Evolutionary conservation across 2,113 vertebrate species (phyloP).

Genomic region (Phyllopteryx taeniolatus): DNA sequence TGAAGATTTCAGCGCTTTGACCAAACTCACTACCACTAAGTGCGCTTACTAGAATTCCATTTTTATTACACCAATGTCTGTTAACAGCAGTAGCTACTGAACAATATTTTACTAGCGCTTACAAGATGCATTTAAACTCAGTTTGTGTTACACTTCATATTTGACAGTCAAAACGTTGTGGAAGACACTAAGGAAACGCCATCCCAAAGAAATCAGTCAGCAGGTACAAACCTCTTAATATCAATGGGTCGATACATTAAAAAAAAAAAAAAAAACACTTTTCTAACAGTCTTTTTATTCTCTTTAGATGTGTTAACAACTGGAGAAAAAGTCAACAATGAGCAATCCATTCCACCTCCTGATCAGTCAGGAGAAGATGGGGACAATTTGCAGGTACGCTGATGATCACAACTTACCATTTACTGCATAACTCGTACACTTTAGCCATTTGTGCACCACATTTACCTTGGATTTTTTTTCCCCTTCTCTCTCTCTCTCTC

Average conservation of each 20-base stretch:
- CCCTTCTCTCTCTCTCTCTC: too few relatives aligned
- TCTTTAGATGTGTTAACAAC: conserved; percentile 32
- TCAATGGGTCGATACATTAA: not conserved
- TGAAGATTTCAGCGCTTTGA: too few relatives aligned
- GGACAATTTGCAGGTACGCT: conserved; percentile 49
- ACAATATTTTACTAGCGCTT: not conserved
- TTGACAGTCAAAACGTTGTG: conserved; percentile 51
- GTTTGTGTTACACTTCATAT: conserved; percentile 7
- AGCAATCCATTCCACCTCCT: conserved; percentile 8
- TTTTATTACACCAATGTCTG: not conserved
- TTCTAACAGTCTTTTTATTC: not conserved
- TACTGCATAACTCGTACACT: not conserved
- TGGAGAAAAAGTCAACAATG: not conserved
- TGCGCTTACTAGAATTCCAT: too few relatives aligned
- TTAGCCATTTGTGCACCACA: not conserved
- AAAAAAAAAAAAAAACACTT: not conserved
- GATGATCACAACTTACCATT: not conserved
- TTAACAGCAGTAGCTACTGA: not conserved
- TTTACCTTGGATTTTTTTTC: not conserved
- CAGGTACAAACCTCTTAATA: conserved; percentile 41
- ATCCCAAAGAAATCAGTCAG: conserved; percentile 22
- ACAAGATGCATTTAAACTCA: not conserved
- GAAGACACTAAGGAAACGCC: conserved; percentile 40
- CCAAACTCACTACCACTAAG: not conserved
- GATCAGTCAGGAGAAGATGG: conserved; percentile 19